Evolutionary conservation across 35 echinoderm and acorn worm genomes (phyloP), one percentile per base, ranked within the genome.

Genomic region (Eucidaris tribuloides): DNA sequence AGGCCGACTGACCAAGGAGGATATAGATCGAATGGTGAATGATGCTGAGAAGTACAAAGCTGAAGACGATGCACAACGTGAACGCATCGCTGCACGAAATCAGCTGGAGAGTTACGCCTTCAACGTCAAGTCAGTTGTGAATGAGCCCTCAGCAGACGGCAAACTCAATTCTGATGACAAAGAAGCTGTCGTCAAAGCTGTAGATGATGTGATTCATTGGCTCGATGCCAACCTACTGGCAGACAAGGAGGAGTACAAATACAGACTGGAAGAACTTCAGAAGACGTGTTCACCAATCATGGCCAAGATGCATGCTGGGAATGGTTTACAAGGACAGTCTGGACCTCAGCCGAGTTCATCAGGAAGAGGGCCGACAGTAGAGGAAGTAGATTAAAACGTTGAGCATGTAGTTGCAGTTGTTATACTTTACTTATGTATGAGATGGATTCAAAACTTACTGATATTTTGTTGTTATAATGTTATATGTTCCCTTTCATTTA

Each of bases 181-280:
- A 45, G 82, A 85, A 1, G 81, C 56, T 24, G 82, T 86, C 15
- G 30, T 77, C 4, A 92, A 86, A 45, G 77, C 81, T 19, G 90
- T 88, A 6, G 76, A 92, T 49, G 94, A 97, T 20, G 72, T 65
- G 6, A 86, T 92, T 2, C 60, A 45, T 41, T 97, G 94, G 94
- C 45, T 97, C 18, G 94, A 97, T 54, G 85, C 58, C 38, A 97
- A 97, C 36, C 57, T 62, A 17, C 37, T 92, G 55, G 94, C 94
- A n/a, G 81, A 84, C 3, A 97, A 97, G 56, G 89, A 92, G 40
- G 94, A 97, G 61, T 87, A 85, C 63, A 55, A 20, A 20, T 81
- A 89, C 52, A 92, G 89, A 46, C 77, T 85, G 61, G 90, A 97
- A 42, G 94, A 97, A 49, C 63, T 97, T 7, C 94, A 97, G 81